Conservation (phyloP, 1,140 invertebrate genomes). For the Melipona quadrifasciata region DNA sequence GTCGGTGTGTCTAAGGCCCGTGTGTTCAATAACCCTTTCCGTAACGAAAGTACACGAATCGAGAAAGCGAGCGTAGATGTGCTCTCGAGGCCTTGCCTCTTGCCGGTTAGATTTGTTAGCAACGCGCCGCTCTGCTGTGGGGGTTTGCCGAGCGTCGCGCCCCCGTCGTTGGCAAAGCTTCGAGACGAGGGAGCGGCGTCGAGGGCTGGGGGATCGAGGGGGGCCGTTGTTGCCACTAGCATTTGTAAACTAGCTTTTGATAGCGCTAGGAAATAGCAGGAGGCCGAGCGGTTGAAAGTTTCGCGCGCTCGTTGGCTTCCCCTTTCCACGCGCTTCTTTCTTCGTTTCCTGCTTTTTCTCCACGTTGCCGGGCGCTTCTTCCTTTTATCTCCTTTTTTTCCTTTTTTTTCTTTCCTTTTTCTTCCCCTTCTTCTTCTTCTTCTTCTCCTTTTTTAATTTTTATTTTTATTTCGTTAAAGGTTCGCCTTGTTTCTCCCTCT, state of each 20-base stretch:
- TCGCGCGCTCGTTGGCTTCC: conserved; percentile 18
- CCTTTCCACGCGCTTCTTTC: conserved; percentile 3
- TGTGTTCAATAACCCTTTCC: background rate
- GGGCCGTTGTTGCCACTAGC: conserved; percentile 58
- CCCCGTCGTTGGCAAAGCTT: conserved; percentile 9
- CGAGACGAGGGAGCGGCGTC: conserved; percentile 22
- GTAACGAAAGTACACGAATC: conserved; percentile 23
- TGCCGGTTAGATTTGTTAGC: background rate
- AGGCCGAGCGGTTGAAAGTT: conserved; percentile 63
- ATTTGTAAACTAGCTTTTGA: conserved; percentile 77
- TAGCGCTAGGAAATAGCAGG: conserved; percentile 64
- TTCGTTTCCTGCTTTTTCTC: conserved; percentile 31
- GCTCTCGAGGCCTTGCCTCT: background rate
- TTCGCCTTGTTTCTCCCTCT: conserved; percentile 19
- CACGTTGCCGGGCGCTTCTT: too few relatives aligned
- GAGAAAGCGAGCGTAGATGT: conserved; percentile 12
- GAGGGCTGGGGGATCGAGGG: conserved; percentile 26
- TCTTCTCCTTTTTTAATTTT: background rate
- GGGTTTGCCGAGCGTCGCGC: background rate
- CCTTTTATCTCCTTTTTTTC: background rate
- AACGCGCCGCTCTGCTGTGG: background rate
- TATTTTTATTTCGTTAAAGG: background rate
- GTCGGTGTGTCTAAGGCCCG: background rate
- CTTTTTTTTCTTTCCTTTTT: conserved; percentile 8
- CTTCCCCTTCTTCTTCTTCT: background rate